Base-by-base conservation (phyloP, 2,888 invertebrate genomes). In the Chirona hameri region DNA sequence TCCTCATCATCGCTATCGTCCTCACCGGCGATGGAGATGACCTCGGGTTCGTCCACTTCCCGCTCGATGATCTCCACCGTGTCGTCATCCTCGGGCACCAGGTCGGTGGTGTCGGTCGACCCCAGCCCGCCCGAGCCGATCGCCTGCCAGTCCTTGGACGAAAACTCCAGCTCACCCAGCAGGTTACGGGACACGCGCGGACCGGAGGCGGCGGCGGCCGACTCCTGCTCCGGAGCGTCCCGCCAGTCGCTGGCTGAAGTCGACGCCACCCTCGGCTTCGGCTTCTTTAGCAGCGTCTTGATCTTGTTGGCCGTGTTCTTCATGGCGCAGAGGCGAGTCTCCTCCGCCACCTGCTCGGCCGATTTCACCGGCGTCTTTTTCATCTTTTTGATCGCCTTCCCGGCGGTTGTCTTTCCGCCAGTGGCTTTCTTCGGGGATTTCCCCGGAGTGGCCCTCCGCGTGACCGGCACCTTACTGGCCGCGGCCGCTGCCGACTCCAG, bases 91-190 rank as follows among this genome's bases (percentile, higher is more conserved):
- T 27, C 76, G 39, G 76, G 31, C 39, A 39, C 76, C 39, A 31
- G 31, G 39, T 76, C 76, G 7, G 18, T 21, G 21, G 31, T 21
- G 76, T 21, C 21, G 9, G 39, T 76, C n/a, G 60, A 24, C 4
- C 21, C n/a, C 39, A 76, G 76, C 3, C 76, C 76, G 39, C 76
- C 76, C 1, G 76, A 76, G 18, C 76, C 76, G 39, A 76, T 76
- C 18, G 76, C 76, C 76, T 76, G 76, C 76, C 76, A 76, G 76
- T 76, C 76, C 31, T 7, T 39, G 39, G 76, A 76, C 5, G 76
- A 76, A 39, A 76, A 76, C 39, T 76, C 76, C 39, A 76, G 76
- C 31, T 76, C 76, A 21, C 76, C 21, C 39, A 39, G 39, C 21
- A 76, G 24, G 24, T 76, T 76, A 7, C 39, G 18, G 18, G 29